Conservation (phyloP, 2,888 invertebrate species). For the Antheraea assamensis region DNA sequence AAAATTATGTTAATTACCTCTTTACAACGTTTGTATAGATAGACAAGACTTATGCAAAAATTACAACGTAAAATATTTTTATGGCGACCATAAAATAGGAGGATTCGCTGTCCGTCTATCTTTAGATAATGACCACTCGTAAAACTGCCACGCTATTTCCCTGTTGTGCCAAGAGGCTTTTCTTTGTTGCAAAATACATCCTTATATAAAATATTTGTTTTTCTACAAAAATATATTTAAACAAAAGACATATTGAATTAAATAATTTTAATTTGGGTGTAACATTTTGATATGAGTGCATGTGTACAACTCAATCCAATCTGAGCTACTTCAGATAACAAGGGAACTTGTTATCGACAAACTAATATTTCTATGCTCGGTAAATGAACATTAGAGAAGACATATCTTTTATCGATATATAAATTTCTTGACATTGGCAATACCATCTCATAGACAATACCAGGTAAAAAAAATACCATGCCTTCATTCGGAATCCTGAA, state of each 20-base stretch:
- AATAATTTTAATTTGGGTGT: too few species aligned
- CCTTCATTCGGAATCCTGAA: too few species aligned
- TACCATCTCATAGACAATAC: too few species aligned
- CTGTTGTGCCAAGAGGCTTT: constrained; percentile 30
- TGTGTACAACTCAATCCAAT: too few species aligned
- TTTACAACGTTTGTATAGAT: not conserved
- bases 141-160: constrained; percentile 38
- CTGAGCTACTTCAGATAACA: too few species aligned
- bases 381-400: too few species aligned
- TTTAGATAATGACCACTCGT: constrained; percentile 43
- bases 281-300: too few species aligned
- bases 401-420: too few species aligned
- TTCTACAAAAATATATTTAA: not conserved
- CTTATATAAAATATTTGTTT: not conserved
- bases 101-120: constrained; percentile 37
- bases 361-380: too few species aligned
- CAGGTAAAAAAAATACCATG: too few species aligned
- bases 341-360: too few species aligned
- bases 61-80: constrained; percentile 23
- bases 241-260: not conserved
- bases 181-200: constrained; percentile 21
- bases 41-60: not conserved
- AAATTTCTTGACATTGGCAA: too few species aligned
- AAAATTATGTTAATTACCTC: not conserved
- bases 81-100: constrained; percentile 34